Base-by-base conservation (phyloP, 2,888 invertebrate species). In the Hemistola chrysoprasaria region DNA sequence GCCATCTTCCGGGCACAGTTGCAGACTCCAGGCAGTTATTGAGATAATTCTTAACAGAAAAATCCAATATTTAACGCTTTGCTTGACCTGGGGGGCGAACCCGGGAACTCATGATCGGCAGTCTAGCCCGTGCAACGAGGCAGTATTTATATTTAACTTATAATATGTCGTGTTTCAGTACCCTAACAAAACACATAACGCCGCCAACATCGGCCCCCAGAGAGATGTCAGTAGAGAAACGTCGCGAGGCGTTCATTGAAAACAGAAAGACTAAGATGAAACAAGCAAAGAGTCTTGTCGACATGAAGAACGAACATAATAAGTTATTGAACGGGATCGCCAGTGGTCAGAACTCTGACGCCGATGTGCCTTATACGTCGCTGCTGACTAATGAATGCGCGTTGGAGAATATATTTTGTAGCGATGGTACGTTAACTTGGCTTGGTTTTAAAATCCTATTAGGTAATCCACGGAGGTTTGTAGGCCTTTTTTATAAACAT, bases 131-230 rank as follows among this genome's bases (percentile, higher is more conserved):
- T n/a, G n/a, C n/a, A n/a, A n/a, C n/a, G n/a, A n/a, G n/a, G n/a
- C n/a, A n/a, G 7, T n/a, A 11, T 3, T 1, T 1, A 11, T 7
- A 11, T 11, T 3, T 2, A n/a, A 3, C 11, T 27, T 27, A n/a
- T n/a, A 1, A 1, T 28, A 10, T 3, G 1, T 10, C 3, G 1
- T 4, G 11, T 78, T 74, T 27, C 65, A 94, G 94, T 56, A 93
- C 93, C 0, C 70, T 94, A 55, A 94, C 93, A 8, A 92, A 92
- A 65, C 93, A 94, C 62, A 91, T 94, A 77, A 92, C 93, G 0
- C 92, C 92, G 1, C 92, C 92, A 1, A 78, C 88, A 0, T 85
- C 87, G 0, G 71, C 70, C 5, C 70, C 78, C n/a, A 71, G 73
- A 28, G 77, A 71, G 46, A 55, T 71, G 37, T 73, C 71, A 0